These are phyloP conservation scores for Philereme transversata DNA, from an alignment of 2,888 invertebrate species.

Conservation along the genomic window DNA sequence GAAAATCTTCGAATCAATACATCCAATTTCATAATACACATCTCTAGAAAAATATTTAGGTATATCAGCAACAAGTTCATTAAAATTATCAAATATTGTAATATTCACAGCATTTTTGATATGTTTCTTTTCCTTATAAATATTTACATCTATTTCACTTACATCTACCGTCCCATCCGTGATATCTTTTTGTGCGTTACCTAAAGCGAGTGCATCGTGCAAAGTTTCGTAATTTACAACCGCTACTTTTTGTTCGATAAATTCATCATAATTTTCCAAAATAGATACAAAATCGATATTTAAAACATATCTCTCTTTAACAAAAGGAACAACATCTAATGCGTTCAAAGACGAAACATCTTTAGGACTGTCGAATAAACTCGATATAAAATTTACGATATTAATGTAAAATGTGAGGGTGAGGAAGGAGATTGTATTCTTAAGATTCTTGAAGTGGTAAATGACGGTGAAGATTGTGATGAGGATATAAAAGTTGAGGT, in stretches of 20 bases:
- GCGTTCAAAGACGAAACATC: conserved; percentile 39
- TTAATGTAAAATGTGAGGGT: conserved; percentile 47
- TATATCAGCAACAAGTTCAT: conserved; percentile 79
- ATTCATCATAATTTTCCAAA: conserved; percentile 73
- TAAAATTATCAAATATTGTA: conserved; percentile 81
- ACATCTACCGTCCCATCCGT: conserved; percentile 57
- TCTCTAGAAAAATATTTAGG: conserved; percentile 84
- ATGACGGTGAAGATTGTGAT: conserved; percentile 62
- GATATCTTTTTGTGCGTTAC: conserved; percentile 69
- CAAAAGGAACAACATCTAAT: conserved; percentile 61
- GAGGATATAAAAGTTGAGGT: conserved; percentile 57
- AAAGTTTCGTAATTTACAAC: conserved; percentile 59
- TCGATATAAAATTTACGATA: conserved; percentile 71
- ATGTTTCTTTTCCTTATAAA: conserved; percentile 75
- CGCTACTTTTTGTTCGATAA: conserved; percentile 63
- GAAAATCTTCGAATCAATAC: conserved; percentile 76
- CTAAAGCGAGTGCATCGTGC: conserved; percentile 79
- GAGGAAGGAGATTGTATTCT: conserved; percentile 45
- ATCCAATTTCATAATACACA: conserved; percentile 78
- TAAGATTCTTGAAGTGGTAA: conserved; percentile 59
- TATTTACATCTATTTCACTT: conserved; percentile 72
- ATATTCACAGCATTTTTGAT: conserved; percentile 83
- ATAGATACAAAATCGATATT: conserved; percentile 69
- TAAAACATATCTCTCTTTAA: conserved; percentile 67
- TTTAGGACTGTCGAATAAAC: conserved; percentile 58